Percentiles rank a stretch among this genome's conserved stretches.
These are phyloP conservation scores for Drosophila mimetica DNA, from an alignment of 2,888 invertebrate species.

Conservation along the genomic window DNA sequence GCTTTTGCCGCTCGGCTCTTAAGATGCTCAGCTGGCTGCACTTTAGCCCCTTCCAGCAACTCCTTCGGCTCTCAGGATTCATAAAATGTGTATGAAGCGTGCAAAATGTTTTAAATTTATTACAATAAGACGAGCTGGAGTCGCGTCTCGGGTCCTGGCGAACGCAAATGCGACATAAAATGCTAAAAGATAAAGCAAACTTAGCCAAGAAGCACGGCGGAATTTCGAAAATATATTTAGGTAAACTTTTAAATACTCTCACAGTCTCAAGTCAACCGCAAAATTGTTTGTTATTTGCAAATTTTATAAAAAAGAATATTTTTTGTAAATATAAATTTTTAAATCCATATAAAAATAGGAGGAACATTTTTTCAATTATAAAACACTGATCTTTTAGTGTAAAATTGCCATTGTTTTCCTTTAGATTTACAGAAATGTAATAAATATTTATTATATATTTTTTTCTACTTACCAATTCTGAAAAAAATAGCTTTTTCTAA, in stretches of 20 bases:
- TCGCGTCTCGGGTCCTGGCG: conserved; percentile 40
- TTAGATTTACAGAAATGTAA: no score
- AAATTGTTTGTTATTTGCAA: neutral
- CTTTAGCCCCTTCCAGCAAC: conserved; percentile 45
- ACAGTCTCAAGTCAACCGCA: neutral
- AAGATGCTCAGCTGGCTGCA: conserved; percentile 68
- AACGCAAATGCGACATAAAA: conserved; percentile 78
- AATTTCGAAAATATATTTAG: neutral
- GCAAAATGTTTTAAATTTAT: conserved; percentile 80
- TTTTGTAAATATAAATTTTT: no score
- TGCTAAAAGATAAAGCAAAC: conserved; percentile 73
- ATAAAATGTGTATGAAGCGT: conserved; percentile 77
- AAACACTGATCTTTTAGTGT: no score
- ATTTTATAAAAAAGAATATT: neutral
- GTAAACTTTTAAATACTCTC: neutral
- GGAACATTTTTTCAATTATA: no score
- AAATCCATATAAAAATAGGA: no score
- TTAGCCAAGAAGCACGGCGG: conserved; percentile 20
- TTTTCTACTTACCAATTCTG: no score
- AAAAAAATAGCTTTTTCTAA: no score
- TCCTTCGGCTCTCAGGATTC: conserved; percentile 63
- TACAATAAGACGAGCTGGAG: conserved; percentile 73
- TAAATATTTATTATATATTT: no score
- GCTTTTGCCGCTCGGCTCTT: conserved; percentile 26
- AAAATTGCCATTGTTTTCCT: no score